phyloP scores from a whole-genome alignment of 2,113 vertebrate species.

The Seriola aureovittata region DNA sequence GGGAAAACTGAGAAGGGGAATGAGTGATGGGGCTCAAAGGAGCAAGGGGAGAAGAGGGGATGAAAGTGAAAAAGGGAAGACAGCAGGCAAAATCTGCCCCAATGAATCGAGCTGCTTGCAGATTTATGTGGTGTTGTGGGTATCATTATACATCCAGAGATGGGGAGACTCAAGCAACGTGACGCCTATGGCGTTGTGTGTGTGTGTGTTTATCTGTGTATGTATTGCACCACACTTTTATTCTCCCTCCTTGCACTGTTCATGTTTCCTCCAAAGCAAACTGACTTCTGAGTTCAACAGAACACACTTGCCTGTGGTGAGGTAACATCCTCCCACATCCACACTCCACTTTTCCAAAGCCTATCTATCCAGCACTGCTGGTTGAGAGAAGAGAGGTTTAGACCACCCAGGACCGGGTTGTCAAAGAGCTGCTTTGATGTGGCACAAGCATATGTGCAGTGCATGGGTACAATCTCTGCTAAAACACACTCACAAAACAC shows the following conservation, averaged over 20 bases:
- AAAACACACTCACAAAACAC: slow-evolving; percentile 75
- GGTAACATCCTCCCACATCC: slow-evolving; percentile 73
- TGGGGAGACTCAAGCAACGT: slow-evolving; percentile 52
- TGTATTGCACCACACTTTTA: slow-evolving; percentile 50
- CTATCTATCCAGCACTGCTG: slow-evolving; percentile 59
- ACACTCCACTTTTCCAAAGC: slow-evolving; percentile 64
- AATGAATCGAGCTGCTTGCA: slow-evolving; percentile 70
- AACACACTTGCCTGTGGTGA: slow-evolving; percentile 65
- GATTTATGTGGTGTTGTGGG: slow-evolving; percentile 77
- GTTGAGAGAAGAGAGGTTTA: slow-evolving; percentile 65
- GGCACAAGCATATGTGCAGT: slow-evolving; percentile 77
- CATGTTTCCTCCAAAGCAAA: slow-evolving; percentile 69
- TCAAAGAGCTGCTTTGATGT: slow-evolving; percentile 82
- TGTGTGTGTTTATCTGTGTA: slow-evolving; percentile 58
- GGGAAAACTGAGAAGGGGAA: slow-evolving; percentile 75
- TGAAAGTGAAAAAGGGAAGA: slow-evolving; percentile 73
- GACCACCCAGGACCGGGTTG: slow-evolving; percentile 83
- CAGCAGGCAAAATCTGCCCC: slow-evolving; percentile 76
- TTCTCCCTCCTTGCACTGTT: slow-evolving; percentile 51
- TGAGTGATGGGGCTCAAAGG: slow-evolving; percentile 76
- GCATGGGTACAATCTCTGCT: slow-evolving; percentile 73
- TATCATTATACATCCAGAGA: slow-evolving; percentile 76
- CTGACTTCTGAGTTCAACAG: slow-evolving; percentile 62
- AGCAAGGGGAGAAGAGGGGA: slow-evolving; percentile 67
- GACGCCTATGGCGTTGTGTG: slow-evolving; percentile 51